A percentile compares a stretch with the other conserved stretches of the same genome.
phyloP scores from a whole-genome alignment of 2,888 invertebrate genomes.

The Agapostemon virescens region DNA sequence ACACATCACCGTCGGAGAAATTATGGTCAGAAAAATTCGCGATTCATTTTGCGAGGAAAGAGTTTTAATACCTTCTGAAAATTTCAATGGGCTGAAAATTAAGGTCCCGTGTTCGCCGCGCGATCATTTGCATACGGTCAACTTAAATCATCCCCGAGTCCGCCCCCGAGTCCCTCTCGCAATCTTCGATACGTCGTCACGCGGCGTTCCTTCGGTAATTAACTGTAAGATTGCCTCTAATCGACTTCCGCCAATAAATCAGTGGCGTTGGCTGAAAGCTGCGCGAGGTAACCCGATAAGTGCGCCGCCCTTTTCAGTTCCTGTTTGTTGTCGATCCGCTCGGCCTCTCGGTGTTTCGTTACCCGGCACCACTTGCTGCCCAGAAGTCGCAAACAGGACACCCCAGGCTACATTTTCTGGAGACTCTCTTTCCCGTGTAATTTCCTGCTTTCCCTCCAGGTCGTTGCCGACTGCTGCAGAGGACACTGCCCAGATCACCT shows the following conservation, averaged over 20 bases:
- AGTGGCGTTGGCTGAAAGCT: conserved; percentile 53
- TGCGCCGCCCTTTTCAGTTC: conserved; percentile 71
- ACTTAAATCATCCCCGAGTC: conserved; percentile 38
- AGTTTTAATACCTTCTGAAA: not conserved
- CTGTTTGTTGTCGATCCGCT: conserved; percentile 74
- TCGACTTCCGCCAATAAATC: conserved; percentile 77
- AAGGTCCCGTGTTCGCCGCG: not conserved
- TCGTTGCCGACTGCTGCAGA: conserved; percentile 40
- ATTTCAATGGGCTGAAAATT: not conserved
- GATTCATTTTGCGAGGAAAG: not conserved
- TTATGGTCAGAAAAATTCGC: not conserved
- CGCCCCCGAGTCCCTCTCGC: conserved; percentile 29
- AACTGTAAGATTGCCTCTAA: conserved; percentile 73
- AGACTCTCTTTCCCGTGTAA: conserved; percentile 39
- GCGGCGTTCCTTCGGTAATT: conserved; percentile 61
- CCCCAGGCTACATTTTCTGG: conserved; percentile 2
- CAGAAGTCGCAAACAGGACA: conserved; percentile 59
- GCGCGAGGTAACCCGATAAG: conserved; percentile 71
- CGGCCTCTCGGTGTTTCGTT: conserved; percentile 61
- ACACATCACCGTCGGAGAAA: not conserved
- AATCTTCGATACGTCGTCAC: conserved; percentile 45
- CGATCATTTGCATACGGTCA: conserved; percentile 33
- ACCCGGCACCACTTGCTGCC: conserved; percentile 60
- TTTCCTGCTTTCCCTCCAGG: conserved; percentile 24
- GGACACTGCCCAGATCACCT: conserved; percentile 60